Evolutionary conservation across 2,797 vertebrate species (phyloP), one percentile per base, ranked within the genome.

Genomic region (Ctenochaetus hawaiiensis): DNA sequence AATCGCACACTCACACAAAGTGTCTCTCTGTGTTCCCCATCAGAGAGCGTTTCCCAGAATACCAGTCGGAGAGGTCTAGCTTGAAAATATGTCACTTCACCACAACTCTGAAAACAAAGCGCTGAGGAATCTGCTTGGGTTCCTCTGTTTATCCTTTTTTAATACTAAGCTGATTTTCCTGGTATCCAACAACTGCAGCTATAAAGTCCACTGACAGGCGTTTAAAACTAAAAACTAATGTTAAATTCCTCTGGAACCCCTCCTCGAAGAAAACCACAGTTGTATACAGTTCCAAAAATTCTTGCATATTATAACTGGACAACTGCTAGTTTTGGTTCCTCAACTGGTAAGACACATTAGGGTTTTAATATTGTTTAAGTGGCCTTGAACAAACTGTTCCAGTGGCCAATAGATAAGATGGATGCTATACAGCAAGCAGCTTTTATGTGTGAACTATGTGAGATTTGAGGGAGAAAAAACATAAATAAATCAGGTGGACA

Each of bases 71-170:
- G 84, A 85, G 85, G 85, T 84, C 81, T 64, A 67, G 66, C 64
- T 71, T 47, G 37, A 82, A 90, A 91, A 83, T 75, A 92, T 90
- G 89, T 77, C 60, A 81, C 75, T 85, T 79, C 47, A 91, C 93
- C 93, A 57, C 92, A 92, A 80, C 83, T 92, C 78, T 89, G 77
- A 92, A 93, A 94, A 93, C 92, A 93, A 91, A 92, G 83, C 87
- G 79, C 58, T 34, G 5, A 76, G 87, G 91, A 91, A 92, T 93
- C 86, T 89, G 82, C 77, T 83, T 72, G 74, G 75, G 54, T 86
- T 84, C 85, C 64, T 72, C 53, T 85, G 88, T 87, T 90, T 88
- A 84, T 83, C 53, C 65, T 78, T 79, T 77, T 56, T 83, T 86
- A 84, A 89, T 85, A 77, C 75, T 70, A 39, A 75, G 71, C 61